Conservation (phyloP, 2,113 vertebrate genomes). For the Addax nasomaculatus region DNA sequence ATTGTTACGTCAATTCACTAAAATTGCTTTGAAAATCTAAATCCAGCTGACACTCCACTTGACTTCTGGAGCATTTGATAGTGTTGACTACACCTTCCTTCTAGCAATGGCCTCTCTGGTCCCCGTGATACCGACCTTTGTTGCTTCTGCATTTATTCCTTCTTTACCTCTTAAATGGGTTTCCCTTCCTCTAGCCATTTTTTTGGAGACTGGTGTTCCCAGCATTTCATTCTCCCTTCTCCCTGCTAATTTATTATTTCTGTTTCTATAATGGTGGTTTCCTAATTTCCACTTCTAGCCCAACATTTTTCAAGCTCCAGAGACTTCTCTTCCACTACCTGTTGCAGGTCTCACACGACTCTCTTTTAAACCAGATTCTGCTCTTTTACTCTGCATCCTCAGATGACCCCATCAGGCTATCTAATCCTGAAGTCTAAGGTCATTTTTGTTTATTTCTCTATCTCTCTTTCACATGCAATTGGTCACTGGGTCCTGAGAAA, state of each 20-base stretch:
- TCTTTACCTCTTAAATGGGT: neutral
- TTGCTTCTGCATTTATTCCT: neutral
- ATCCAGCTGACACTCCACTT: no score
- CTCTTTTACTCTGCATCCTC: neutral
- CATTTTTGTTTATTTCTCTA: neutral
- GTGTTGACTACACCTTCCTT: neutral
- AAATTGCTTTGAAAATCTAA: neutral
- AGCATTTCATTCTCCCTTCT: neutral
- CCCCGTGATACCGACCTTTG: fast-evolving
- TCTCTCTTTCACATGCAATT: neutral
- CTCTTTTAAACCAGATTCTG: neutral
- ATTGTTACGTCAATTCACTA: neutral
- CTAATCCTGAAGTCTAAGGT: neutral
- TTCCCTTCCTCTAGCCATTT: neutral
- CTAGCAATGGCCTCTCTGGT: neutral
- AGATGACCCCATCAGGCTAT: neutral
- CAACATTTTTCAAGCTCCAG: neutral
- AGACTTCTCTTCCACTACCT: neutral
- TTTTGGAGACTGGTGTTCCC: neutral
- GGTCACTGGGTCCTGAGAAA: neutral
- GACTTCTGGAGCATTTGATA: fast-evolving
- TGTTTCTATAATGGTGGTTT: neutral
- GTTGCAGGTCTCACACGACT: neutral
- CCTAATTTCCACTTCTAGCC: neutral
- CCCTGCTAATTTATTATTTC: neutral